phyloP scores from a whole-genome alignment of 2,888 invertebrate species.

The Phasia obesa region DNA sequence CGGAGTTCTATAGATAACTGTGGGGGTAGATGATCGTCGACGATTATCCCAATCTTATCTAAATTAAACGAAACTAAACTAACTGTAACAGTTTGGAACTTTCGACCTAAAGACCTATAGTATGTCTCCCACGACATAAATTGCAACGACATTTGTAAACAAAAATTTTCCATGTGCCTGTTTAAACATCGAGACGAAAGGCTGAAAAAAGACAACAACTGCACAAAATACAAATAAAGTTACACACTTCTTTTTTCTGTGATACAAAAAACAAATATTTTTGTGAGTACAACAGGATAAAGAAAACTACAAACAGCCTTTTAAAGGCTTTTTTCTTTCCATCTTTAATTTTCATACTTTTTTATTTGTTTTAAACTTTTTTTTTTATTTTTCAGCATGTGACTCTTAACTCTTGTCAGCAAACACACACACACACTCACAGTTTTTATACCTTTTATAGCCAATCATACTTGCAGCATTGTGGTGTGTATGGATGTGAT shows the following conservation, averaged over 20 bases:
- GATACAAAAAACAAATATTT: background rate
- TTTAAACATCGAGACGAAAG: too few relatives aligned
- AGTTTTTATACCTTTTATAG: background rate
- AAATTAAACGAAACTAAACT: too few relatives aligned
- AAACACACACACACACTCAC: background rate
- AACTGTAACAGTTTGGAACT: too few relatives aligned
- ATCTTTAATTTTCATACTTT: background rate
- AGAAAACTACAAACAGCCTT: constrained; percentile 16
- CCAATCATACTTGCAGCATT: background rate
- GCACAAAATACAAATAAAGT: constrained; percentile 5
- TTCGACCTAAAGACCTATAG: too few relatives aligned
- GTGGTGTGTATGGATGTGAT: background rate
- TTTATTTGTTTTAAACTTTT: background rate
- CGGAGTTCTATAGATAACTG: too few relatives aligned
- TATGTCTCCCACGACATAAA: too few relatives aligned
- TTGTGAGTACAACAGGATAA: background rate
- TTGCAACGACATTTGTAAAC: too few relatives aligned
- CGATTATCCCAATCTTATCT: too few relatives aligned
- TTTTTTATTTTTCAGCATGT: background rate
- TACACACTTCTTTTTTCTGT: too few relatives aligned
- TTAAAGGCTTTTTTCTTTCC: constrained; percentile 2
- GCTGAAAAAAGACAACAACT: too few relatives aligned
- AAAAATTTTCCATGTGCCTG: too few relatives aligned
- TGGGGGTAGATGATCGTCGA: too few relatives aligned
- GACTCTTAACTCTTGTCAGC: background rate